Evolutionary conservation across 1,140 invertebrate genomes (phyloP).

Genomic region (Ganaspis sp.): DNA sequence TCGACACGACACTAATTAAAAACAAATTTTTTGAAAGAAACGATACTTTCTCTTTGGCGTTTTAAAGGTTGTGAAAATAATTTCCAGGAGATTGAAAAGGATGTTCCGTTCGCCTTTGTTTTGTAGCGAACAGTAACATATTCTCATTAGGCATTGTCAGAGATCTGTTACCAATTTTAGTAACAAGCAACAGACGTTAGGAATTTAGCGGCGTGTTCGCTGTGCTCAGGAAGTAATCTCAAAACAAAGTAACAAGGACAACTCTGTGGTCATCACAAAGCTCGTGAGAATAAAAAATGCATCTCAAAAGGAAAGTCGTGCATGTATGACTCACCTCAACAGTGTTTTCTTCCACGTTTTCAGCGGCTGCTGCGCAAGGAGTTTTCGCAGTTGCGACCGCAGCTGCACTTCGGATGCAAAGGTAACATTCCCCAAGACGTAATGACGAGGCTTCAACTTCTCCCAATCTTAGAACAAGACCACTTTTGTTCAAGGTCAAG

Average conservation of each 20-base stretch:
- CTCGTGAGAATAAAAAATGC: slow-evolving; percentile 15
- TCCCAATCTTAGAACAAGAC: slow-evolving; percentile 73
- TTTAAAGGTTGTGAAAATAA: neutral
- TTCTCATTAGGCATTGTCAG: slow-evolving; percentile 17
- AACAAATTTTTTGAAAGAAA: too few species aligned
- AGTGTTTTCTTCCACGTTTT: slow-evolving; percentile 68
- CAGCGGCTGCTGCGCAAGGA: slow-evolving; percentile 56
- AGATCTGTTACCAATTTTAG: slow-evolving; percentile 16
- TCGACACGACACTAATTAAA: too few species aligned
- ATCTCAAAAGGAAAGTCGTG: slow-evolving; percentile 39
- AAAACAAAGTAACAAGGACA: slow-evolving; percentile 22
- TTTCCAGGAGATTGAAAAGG: neutral
- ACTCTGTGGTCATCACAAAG: neutral
- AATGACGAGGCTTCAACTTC: slow-evolving; percentile 74
- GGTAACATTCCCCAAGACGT: slow-evolving; percentile 76
- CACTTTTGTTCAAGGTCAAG: slow-evolving; percentile 70
- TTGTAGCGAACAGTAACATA: neutral
- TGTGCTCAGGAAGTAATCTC: slow-evolving; percentile 12
- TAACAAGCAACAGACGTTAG: slow-evolving; percentile 5
- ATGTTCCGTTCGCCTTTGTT: neutral
- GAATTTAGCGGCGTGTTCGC: slow-evolving; percentile 5
- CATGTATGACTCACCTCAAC: slow-evolving; percentile 70
- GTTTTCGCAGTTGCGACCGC: slow-evolving; percentile 63
- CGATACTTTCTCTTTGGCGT: too few species aligned
- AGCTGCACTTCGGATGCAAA: slow-evolving; percentile 73